Conservation (phyloP, 92 coral and sea anemone species). For the Bergia sp. region DNA sequence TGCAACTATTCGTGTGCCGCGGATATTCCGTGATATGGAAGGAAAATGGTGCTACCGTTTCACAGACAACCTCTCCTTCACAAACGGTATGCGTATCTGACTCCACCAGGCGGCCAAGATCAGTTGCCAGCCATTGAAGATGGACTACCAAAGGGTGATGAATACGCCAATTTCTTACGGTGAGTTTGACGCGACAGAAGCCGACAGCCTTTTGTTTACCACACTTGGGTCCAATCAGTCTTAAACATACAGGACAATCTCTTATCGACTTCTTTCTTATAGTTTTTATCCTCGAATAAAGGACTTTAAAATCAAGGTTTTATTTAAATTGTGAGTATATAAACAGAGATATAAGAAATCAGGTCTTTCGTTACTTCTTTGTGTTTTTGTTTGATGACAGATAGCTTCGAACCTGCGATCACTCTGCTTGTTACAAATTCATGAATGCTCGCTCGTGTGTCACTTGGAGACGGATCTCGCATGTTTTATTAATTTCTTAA, state of each 20-base stretch:
- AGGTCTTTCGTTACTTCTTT: not conserved
- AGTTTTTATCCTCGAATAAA: not conserved
- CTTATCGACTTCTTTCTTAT: not conserved
- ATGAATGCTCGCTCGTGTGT: not conserved
- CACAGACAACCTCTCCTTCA: constrained; percentile 91
- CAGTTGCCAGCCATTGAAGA: constrained; percentile 40
- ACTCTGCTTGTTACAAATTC: not conserved
- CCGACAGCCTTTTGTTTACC: constrained; percentile 35
- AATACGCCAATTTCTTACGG: constrained; percentile 91
- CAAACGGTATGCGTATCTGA: constrained; percentile 77
- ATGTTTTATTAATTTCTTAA: not conserved
- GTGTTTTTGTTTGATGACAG: not conserved
- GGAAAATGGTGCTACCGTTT: constrained; percentile 92
- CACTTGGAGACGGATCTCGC: constrained; percentile 10
- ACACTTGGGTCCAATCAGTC: constrained; percentile 29
- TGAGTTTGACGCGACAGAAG: constrained; percentile 38
- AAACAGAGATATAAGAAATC: not conserved
- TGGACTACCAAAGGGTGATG: constrained; percentile 74
- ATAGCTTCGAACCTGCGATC: not conserved
- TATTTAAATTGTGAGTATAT: not conserved
- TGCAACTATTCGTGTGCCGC: not conserved
- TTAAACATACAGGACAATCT: not conserved
- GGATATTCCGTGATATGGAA: constrained; percentile 42
- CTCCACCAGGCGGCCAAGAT: constrained; percentile 57
- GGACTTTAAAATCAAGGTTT: not conserved